Evolutionary conservation across 2,797 vertebrate species (phyloP).

Genomic region (Aselliscus stoliczkanus): DNA sequence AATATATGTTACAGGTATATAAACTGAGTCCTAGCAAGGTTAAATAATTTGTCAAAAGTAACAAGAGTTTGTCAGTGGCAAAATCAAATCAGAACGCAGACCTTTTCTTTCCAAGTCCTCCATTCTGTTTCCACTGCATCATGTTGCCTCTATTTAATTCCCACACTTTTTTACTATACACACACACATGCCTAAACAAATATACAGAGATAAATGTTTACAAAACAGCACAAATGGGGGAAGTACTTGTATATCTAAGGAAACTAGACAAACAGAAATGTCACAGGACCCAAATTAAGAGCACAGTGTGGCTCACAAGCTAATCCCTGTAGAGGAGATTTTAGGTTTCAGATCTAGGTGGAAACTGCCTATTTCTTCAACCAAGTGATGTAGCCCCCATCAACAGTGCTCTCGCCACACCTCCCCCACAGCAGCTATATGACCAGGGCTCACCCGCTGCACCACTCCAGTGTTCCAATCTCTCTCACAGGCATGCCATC

Average conservation of each 20-base stretch:
- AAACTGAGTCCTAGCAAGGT: background rate
- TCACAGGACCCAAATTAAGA: constrained; percentile 44
- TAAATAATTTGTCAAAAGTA: constrained; percentile 29
- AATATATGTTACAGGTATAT: background rate
- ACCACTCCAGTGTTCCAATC: background rate
- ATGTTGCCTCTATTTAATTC: constrained; percentile 1
- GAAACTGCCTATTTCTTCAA: constrained; percentile 15
- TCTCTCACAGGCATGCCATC: constrained; percentile 29
- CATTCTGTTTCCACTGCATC: background rate
- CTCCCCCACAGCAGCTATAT: constrained; percentile 12
- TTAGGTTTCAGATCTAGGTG: background rate
- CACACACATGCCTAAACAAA: background rate
- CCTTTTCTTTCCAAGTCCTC: background rate
- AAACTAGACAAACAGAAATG: background rate
- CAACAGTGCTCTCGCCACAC: constrained; percentile 4
- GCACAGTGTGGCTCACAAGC: background rate
- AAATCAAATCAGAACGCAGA: constrained; percentile 17
- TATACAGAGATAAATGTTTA: constrained; percentile 21
- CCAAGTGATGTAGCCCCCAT: background rate
- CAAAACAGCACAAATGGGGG: background rate
- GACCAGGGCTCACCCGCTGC: background rate
- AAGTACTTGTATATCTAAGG: background rate
- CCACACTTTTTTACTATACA: background rate
- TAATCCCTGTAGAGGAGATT: background rate
- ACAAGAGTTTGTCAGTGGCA: background rate